These are phyloP conservation scores for Clarias batrachus DNA, from an alignment of 2,113 vertebrate genomes.

Conservation along the genomic window DNA sequence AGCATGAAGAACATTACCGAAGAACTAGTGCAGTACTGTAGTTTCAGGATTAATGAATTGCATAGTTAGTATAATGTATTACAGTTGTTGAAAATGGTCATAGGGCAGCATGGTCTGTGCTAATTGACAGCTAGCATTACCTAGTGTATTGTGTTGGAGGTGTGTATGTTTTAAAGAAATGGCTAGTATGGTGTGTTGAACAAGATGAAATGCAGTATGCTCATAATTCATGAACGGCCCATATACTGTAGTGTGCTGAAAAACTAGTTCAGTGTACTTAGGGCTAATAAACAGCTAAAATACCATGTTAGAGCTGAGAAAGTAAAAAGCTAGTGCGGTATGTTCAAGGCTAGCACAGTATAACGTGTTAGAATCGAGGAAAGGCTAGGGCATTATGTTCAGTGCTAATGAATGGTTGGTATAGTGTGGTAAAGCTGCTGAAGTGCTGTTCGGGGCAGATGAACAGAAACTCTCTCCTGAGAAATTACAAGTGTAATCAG, in stretches of 20 bases:
- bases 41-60: not conserved
- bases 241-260: not conserved
- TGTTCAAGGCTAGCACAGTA: not conserved
- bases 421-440: not conserved
- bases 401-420: not conserved
- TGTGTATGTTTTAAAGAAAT: not conserved
- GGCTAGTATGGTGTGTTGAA: not conserved
- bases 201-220: not conserved
- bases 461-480: slow-evolving; percentile 6
- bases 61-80: not conserved
- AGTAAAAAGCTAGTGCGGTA: not conserved
- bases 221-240: not conserved
- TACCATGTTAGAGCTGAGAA: not conserved
- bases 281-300: not conserved
- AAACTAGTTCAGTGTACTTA: not conserved
- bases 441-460: not conserved
- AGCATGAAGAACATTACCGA: not conserved
- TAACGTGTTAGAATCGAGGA: not conserved
- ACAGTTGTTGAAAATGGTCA: not conserved
- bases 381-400: not conserved
- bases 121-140: not conserved
- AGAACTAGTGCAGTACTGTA: not conserved
- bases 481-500: slow-evolving; percentile 3
- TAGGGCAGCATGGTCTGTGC: not conserved
- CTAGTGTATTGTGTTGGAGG: not conserved